phyloP scores from a whole-genome alignment of 2,113 vertebrate species.

The Triplophysa siluroides region DNA sequence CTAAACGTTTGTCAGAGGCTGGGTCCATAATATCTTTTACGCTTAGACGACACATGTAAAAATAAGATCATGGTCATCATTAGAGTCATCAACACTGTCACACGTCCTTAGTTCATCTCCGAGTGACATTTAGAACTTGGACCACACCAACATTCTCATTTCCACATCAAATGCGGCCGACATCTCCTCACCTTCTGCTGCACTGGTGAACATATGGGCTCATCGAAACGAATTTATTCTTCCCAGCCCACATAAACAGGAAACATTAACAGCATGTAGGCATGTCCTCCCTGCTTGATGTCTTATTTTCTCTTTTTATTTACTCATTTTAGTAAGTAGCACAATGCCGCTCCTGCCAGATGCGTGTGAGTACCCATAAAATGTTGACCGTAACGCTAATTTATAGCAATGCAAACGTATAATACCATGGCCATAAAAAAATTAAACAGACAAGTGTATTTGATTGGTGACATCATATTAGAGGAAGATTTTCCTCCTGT shows the following conservation, averaged over 20 bases:
- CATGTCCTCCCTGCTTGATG: conserved; percentile 3
- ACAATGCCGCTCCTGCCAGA: conserved; percentile 7
- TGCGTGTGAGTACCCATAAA: not conserved
- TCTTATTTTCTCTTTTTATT: conserved; percentile 28
- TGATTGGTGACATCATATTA: conserved; percentile 3
- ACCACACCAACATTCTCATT: not conserved
- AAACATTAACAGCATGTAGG: conserved; percentile 36
- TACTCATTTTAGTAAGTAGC: conserved; percentile 38
- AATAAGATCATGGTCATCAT: too few relatives aligned
- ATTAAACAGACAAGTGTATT: conserved; percentile 4
- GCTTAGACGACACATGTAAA: too few relatives aligned
- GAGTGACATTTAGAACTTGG: conserved; percentile 45
- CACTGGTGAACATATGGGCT: conserved; percentile 22
- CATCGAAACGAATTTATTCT: conserved; percentile 6
- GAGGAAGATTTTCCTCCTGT: conserved; percentile 49
- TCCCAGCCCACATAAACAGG: conserved; percentile 31
- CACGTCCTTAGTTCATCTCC: conserved; percentile 50
- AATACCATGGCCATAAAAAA: not conserved
- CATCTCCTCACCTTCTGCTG: not conserved
- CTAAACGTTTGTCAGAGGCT: too few relatives aligned
- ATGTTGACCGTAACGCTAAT: conserved; percentile 16
- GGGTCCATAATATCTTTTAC: too few relatives aligned
- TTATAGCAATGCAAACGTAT: not conserved
- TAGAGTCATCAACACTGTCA: conserved; percentile 33
- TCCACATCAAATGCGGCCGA: not conserved